A percentile compares a stretch with the other conserved stretches of the same genome.
phyloP scores from a whole-genome alignment of 2,888 invertebrate genomes.

The Protodeltote pygarga region DNA sequence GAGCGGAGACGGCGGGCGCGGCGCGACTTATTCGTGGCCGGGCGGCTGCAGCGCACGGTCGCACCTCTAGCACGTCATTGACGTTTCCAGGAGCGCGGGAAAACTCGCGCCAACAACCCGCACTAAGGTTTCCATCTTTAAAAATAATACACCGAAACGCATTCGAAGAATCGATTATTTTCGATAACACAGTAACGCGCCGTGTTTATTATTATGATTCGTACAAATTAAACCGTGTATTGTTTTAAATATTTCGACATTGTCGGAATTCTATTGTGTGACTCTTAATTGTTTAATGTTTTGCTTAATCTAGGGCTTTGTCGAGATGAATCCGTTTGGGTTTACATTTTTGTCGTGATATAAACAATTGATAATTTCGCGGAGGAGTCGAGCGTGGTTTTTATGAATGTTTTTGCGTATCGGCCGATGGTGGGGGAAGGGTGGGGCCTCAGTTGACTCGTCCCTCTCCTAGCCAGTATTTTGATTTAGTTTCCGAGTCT shows the following conservation, averaged over 20 bases:
- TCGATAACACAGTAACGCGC: slow-evolving; percentile 68
- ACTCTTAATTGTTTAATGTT: slow-evolving; percentile 79
- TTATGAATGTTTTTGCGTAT: slow-evolving; percentile 86
- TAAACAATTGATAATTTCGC: slow-evolving; percentile 84
- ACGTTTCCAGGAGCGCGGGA: slow-evolving; percentile 79
- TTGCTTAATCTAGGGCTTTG: slow-evolving; percentile 72
- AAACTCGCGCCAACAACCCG: slow-evolving; percentile 64
- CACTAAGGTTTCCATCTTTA: slow-evolving; percentile 48
- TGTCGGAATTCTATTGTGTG: slow-evolving; percentile 79
- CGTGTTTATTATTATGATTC: slow-evolving; percentile 79
- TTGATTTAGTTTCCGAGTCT: slow-evolving; percentile 86
- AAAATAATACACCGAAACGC: slow-evolving; percentile 56
- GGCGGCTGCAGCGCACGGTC: slow-evolving; percentile 80
- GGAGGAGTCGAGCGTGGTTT: slow-evolving; percentile 80
- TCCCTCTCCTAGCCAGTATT: slow-evolving; percentile 86
- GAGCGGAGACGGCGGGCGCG: slow-evolving; percentile 61
- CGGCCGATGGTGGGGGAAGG: slow-evolving; percentile 79
- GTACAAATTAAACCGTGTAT: slow-evolving; percentile 76
- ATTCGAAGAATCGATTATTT: slow-evolving; percentile 60
- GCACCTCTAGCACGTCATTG: slow-evolving; percentile 59
- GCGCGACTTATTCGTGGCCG: slow-evolving; percentile 76
- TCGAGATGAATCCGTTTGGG: slow-evolving; percentile 68
- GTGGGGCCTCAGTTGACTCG: slow-evolving; percentile 83
- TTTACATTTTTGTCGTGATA: slow-evolving; percentile 78
- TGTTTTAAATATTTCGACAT: slow-evolving; percentile 82